Evolutionary conservation across 2,113 vertebrate species (phyloP).

Genomic region (Halcyon malimbica): DNA sequence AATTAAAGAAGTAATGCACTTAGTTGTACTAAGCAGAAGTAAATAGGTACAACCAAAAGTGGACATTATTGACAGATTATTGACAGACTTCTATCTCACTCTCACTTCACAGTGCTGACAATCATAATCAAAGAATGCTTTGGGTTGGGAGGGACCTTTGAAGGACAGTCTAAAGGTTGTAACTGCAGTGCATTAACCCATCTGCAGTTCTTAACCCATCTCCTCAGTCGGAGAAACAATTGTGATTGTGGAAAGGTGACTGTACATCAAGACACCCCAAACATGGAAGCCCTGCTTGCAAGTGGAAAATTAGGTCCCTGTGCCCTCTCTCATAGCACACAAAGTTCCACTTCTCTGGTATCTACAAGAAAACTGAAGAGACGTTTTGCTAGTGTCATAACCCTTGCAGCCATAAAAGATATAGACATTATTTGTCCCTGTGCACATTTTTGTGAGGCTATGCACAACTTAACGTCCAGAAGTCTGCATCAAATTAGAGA

Average conservation of each 20-base stretch:
- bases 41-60: background rate
- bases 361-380: background rate
- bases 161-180: background rate
- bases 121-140: background rate
- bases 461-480: background rate
- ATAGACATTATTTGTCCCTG: background rate
- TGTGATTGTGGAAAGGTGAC: background rate
- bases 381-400: background rate
- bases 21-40: background rate
- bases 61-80: background rate
- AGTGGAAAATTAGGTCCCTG: background rate
- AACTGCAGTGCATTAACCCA: background rate
- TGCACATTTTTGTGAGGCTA: background rate
- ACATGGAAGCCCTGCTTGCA: background rate
- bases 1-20: background rate
- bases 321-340: background rate
- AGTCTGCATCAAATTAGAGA: conserved; percentile 25
- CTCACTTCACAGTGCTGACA: background rate
- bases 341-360: background rate
- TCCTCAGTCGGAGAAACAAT: background rate
- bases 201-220: background rate
- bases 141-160: background rate
- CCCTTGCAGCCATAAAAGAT: background rate
- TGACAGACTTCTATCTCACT: background rate
- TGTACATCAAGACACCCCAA: background rate